Conservation (phyloP, 2,888 invertebrate genomes). For the Halictus ligatus region DNA sequence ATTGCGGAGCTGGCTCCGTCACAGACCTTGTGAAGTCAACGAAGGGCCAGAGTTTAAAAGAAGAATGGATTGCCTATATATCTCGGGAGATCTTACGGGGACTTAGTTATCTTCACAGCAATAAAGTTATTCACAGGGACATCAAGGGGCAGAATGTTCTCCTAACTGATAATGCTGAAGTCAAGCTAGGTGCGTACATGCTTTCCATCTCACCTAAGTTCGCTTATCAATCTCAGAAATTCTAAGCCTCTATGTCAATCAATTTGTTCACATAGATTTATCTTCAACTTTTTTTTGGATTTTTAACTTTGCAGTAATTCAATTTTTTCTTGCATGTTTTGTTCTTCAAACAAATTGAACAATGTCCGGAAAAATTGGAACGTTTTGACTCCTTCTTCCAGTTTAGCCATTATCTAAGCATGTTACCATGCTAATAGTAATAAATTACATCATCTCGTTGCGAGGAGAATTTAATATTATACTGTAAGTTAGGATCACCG, state of each 20-base stretch:
- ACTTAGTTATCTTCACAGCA: conserved; percentile 98
- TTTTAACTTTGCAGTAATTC: no score
- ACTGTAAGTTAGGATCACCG: no score
- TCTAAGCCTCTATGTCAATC: no score
- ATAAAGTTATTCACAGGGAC: conserved; percentile 99
- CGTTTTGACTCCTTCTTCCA: no score
- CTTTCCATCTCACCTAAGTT: not conserved
- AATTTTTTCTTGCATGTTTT: no score
- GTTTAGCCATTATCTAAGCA: no score
- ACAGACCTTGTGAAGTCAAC: conserved; percentile 99
- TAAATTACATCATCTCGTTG: no score
- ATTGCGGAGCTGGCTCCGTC: conserved; percentile 99
- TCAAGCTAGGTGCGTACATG: conserved; percentile 92
- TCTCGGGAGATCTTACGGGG: conserved; percentile 98
- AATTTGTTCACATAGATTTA: not conserved
- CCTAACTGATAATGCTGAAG: conserved; percentile 99
- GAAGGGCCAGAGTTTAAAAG: conserved; percentile 98
- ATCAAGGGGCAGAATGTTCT: conserved; percentile 99
- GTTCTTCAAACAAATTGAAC: no score
- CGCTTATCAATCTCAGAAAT: not conserved
- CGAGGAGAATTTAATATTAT: no score
- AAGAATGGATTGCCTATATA: conserved; percentile 99
- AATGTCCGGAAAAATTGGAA: no score
- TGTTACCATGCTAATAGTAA: no score
- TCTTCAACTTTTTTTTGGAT: not conserved